phyloP scores from a whole-genome alignment of 2,888 invertebrate genomes.

The Cheilosia soror region DNA sequence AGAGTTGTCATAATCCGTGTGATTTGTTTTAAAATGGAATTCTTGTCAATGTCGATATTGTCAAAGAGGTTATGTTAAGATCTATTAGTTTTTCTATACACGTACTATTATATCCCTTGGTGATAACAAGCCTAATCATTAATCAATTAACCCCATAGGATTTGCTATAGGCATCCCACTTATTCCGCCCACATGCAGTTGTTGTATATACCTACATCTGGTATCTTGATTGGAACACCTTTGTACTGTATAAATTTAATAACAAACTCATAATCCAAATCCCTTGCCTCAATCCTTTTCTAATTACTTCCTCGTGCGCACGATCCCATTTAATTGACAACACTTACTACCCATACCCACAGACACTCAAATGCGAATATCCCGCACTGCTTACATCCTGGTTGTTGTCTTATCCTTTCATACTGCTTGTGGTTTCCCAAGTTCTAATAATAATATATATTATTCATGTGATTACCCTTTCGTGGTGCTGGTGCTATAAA shows the following conservation, averaged over 20 bases:
- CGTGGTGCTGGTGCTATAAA: conserved; percentile 4
- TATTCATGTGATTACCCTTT: conserved; percentile 56
- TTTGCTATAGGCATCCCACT: neutral
- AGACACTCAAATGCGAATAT: neutral
- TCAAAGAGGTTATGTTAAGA: too few species aligned
- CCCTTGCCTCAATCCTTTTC: neutral
- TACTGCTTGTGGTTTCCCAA: conserved; percentile 1
- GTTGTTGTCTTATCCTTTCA: neutral
- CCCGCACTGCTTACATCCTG: neutral
- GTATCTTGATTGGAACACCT: neutral
- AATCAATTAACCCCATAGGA: neutral
- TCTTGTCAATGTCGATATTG: too few species aligned
- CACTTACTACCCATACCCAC: conserved; percentile 5
- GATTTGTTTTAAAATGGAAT: too few species aligned
- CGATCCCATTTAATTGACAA: conserved; percentile 25
- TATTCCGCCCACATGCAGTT: neutral
- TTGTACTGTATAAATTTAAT: neutral
- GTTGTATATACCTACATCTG: neutral
- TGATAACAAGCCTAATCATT: neutral
- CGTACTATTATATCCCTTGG: too few species aligned
- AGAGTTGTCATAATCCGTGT: too few species aligned
- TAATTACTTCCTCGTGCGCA: neutral
- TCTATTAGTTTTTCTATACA: too few species aligned
- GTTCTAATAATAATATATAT: conserved; percentile 48
- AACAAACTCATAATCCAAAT: neutral